A percentile compares a stretch with the other conserved stretches of the same genome.
These are phyloP conservation scores for Drosophila bocqueti DNA, from an alignment of 1,140 invertebrate species.

Conservation along the genomic window DNA sequence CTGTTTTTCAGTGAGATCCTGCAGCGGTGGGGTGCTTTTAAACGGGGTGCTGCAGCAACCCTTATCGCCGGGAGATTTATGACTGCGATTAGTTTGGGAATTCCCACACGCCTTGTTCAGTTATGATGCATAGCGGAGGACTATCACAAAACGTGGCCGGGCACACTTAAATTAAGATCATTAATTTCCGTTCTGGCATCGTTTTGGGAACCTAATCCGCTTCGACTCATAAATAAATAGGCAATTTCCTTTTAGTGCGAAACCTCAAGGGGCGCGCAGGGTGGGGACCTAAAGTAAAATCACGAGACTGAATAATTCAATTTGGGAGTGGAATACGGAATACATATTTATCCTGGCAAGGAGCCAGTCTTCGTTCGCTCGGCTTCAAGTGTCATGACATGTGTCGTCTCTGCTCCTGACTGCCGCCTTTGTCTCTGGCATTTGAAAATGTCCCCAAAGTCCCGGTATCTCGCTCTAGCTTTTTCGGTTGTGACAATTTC, in stretches of 20 bases:
- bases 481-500: constrained; percentile 39
- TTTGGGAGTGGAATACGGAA: constrained; percentile 33
- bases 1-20: not conserved
- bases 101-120: constrained; percentile 2
- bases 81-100: constrained; percentile 13
- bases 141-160: constrained; percentile 13
- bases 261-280: constrained; percentile 6
- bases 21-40: not conserved
- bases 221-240: constrained; percentile 66
- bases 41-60: constrained; percentile 19
- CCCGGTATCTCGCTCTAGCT: constrained; percentile 23
- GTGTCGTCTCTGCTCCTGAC: constrained; percentile 26
- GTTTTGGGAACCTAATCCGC: constrained; percentile 37
- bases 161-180: constrained; percentile 49
- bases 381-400: constrained; percentile 25
- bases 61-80: constrained; percentile 29
- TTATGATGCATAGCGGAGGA: not conserved
- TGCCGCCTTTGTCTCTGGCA: constrained; percentile 45
- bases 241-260: constrained; percentile 61
- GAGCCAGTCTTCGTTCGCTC: constrained; percentile 24
- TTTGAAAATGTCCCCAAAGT: constrained; percentile 13
- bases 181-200: constrained; percentile 47
- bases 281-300: constrained; percentile 26
- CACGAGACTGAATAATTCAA: constrained; percentile 69
- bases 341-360: constrained; percentile 51